Conservation (phyloP, 2,888 invertebrate genomes). For the Entomobrya proxima region DNA sequence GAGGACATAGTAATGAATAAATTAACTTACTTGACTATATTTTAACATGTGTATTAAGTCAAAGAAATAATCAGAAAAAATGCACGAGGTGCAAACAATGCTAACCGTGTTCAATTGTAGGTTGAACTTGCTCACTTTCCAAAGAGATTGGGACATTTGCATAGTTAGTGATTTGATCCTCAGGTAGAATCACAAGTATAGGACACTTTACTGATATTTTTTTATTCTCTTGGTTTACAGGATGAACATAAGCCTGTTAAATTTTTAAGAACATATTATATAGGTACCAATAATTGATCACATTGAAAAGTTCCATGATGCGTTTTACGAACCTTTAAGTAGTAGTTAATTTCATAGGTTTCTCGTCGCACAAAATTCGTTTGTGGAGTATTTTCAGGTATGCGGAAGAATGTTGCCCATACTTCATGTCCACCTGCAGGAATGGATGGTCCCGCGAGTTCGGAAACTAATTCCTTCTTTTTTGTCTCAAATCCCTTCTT, state of each 20-base stretch:
- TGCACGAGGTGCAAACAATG: too few relatives aligned
- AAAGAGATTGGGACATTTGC: too few relatives aligned
- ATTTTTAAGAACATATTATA: neutral
- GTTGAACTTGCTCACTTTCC: neutral
- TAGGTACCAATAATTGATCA: neutral
- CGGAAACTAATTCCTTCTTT: conserved; percentile 55
- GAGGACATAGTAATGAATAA: too few relatives aligned
- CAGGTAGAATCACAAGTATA: conserved; percentile 27
- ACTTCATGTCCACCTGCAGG: conserved; percentile 46
- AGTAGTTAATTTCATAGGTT: conserved; percentile 62
- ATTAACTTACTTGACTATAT: neutral
- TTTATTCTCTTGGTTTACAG: conserved; percentile 38
- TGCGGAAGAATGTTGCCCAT: conserved; percentile 55
- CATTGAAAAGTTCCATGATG: too few relatives aligned
- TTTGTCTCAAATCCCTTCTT: conserved; percentile 54
- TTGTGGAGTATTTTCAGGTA: conserved; percentile 56
- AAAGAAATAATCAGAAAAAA: neutral
- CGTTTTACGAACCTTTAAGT: conserved; percentile 58
- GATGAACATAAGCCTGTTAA: conserved; percentile 51
- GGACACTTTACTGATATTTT: conserved; percentile 55
- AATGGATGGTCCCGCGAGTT: conserved; percentile 45
- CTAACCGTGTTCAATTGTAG: neutral
- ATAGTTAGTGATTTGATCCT: neutral
- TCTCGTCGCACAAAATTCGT: conserved; percentile 52
- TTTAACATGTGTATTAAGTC: neutral